Conservation (phyloP, 1,140 invertebrate genomes). For the Rhagoletis pomonella region DNA sequence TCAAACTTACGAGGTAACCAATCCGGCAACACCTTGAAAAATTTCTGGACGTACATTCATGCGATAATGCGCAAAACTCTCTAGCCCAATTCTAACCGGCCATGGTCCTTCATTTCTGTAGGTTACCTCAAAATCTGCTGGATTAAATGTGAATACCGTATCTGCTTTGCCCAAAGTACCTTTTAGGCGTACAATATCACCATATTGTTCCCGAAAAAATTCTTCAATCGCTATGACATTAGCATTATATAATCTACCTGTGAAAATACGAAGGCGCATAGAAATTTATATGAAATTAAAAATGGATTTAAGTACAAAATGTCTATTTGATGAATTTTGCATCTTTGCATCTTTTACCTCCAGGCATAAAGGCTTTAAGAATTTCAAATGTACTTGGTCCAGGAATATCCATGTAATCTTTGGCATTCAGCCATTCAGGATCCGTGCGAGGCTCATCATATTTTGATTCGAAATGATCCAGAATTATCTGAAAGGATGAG, state of each 20-base stretch:
- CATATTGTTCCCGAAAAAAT: slow-evolving; percentile 62
- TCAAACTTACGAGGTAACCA: slow-evolving; percentile 58
- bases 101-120: slow-evolving; percentile 68
- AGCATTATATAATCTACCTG: background rate
- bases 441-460: background rate
- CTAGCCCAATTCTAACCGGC: slow-evolving; percentile 64
- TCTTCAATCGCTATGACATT: background rate
- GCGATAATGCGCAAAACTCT: slow-evolving; percentile 64
- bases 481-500: background rate
- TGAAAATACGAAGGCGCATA: too few species aligned
- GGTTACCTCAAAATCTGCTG: slow-evolving; percentile 65
- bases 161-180: slow-evolving; percentile 61
- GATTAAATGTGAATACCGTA: slow-evolving; percentile 62
- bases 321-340: too few species aligned
- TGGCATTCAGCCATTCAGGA: slow-evolving; percentile 65
- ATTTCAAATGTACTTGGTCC: slow-evolving; percentile 59
- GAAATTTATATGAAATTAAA: too few species aligned
- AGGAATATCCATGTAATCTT: slow-evolving; percentile 61
- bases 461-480: background rate
- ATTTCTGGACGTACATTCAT: slow-evolving; percentile 62
- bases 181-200: slow-evolving; percentile 63
- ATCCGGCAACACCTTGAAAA: slow-evolving; percentile 64
- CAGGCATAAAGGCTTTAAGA: slow-evolving; percentile 64
- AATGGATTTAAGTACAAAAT: too few species aligned
- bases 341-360: slow-evolving; percentile 59